A percentile compares a stretch with the other conserved stretches of the same genome.
phyloP scores from a whole-genome alignment of 35 echinoderm and acorn worm species.

The Heliocidaris erythrogramma region DNA sequence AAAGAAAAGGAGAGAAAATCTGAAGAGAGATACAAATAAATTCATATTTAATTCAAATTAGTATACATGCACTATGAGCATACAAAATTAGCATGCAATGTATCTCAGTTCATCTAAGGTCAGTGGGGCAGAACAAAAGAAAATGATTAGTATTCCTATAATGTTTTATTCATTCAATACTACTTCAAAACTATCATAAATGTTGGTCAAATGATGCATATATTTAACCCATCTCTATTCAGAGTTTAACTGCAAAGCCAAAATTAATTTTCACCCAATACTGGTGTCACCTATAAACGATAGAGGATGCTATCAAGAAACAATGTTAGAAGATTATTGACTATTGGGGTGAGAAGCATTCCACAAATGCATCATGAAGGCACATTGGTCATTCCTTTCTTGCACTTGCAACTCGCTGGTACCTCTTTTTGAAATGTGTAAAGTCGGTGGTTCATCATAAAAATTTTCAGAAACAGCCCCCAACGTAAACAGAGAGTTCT shows the following conservation, averaged over 20 bases:
- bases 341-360: not conserved
- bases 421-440: slow-evolving; percentile 17
- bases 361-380: slow-evolving; percentile 9
- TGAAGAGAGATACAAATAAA: too few relatives aligned
- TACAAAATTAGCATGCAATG: too few relatives aligned
- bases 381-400: not conserved
- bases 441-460: not conserved
- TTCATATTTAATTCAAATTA: too few relatives aligned
- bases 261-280: not conserved
- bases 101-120: too few relatives aligned
- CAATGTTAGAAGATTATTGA: not conserved
- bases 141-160: too few relatives aligned
- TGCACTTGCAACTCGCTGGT: not conserved
- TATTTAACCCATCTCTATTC: not conserved
- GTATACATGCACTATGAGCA: too few relatives aligned
- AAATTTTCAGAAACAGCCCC: slow-evolving; percentile 1
- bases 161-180: too few relatives aligned
- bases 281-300: not conserved
- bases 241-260: not conserved
- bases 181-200: not conserved
- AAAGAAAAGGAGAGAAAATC: too few relatives aligned
- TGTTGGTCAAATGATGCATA: not conserved
- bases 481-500: not conserved
- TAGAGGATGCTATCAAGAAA: not conserved
- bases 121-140: too few relatives aligned